A percentile compares a stretch with the other conserved stretches of the same genome.
Conservation (phyloP, 2,113 vertebrate genomes). For the Heterocephalus glaber region DNA sequence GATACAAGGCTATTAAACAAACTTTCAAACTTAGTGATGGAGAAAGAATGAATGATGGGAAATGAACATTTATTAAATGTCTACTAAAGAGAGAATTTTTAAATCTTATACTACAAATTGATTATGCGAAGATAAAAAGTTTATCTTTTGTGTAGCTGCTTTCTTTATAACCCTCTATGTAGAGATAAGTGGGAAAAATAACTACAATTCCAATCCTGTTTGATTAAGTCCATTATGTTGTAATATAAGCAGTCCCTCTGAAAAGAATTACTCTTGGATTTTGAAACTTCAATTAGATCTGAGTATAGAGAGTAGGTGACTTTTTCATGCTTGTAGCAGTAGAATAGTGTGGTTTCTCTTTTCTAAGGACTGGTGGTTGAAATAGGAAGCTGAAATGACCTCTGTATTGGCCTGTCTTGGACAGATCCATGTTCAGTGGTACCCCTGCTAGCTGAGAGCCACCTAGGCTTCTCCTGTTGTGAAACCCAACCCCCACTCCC, state of each 20-base stretch:
- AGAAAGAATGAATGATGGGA: background rate
- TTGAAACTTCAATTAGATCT: background rate
- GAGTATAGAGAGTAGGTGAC: background rate
- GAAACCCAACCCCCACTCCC: background rate
- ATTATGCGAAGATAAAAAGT: background rate
- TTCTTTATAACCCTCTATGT: background rate
- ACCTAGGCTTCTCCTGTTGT: background rate
- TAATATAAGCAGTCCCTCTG: background rate
- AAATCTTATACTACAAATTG: background rate
- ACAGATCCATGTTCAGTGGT: too few species aligned
- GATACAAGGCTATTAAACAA: background rate
- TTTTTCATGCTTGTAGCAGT: accelerated
- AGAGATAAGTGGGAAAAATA: background rate
- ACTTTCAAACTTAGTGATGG: background rate
- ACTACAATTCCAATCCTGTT: background rate
- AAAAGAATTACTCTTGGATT: background rate
- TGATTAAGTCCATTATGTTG: background rate
- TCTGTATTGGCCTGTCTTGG: background rate
- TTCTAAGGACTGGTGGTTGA: background rate
- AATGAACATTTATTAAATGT: conserved; percentile 34
- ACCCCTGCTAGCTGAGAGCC: background rate
- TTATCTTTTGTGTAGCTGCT: background rate
- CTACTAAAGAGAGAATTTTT: background rate
- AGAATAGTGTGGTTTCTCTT: background rate
- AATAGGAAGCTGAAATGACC: background rate